Base-by-base conservation (phyloP, 2,888 invertebrate genomes). In the Cyclophora albipunctata region DNA sequence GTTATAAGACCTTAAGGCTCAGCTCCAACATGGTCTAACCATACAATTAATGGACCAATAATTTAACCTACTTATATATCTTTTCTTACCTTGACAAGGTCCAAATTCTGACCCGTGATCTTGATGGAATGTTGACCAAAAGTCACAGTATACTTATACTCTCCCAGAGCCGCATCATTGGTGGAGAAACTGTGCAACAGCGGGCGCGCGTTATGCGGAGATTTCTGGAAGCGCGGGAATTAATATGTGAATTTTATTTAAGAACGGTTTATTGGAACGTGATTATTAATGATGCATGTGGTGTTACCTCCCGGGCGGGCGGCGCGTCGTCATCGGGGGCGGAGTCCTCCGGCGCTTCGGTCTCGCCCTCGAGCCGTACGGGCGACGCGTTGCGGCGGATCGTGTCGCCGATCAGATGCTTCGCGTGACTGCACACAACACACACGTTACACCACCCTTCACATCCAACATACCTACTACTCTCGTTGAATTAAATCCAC, bases 331-430 rank as follows among this genome's bases (percentile, higher is more conserved):
- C 84, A 40, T 84, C 85, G 4, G 73, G 71, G 57, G 93, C 93
- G 62, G 92, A 92, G 59, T 94, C 95, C 77, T 95, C 94, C 53
- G 95, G 90, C 57, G 94, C 95, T 48, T 93, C 94, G 75, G 93
- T 94, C 51, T 91, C 90, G 58, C 90, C 89, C 68, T 93, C 87
- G 47, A 86, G 80, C 65, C 95, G 91, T 65, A 96, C 95, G 48
- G 97, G 97, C 47, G 97, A 98, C 64, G 97, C 96, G 90, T 98
- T 98, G 73, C 97, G 93, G 60, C 96, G 92, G 71, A 98, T 98
- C 59, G 98, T 98, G 75, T 98, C 97, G 78, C 97, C 97, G 75
- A 98, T 98, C 77, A 98, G 89, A 78, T 95, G 94, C 81, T 97
- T 97, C 43, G 98, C 98, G 79, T 95, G 94, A 72, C 96, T 96